Evolutionary conservation across 2,113 vertebrate genomes (phyloP).

Genomic region (Trinectes maculatus): DNA sequence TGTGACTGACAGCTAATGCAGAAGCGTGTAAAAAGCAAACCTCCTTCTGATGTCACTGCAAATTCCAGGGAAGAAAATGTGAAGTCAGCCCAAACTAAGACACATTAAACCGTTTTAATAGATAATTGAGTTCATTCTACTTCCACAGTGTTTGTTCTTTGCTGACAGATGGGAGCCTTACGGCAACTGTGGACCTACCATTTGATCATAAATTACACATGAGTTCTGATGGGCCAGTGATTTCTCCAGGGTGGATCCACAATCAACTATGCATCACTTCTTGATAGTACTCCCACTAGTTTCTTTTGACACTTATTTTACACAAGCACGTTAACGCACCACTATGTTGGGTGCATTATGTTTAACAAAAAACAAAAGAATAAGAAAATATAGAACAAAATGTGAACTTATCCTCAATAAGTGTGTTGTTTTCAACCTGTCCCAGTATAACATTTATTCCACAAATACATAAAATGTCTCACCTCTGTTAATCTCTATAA

Average conservation of each 20-base stretch:
- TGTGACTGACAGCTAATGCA: conserved; percentile 27
- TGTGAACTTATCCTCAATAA: too few species aligned
- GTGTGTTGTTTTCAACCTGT: too few species aligned
- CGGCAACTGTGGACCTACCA: conserved; percentile 64
- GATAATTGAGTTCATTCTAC: conserved; percentile 67
- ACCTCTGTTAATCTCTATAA: conserved; percentile 93
- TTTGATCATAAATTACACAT: conserved; percentile 77
- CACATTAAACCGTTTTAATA: conserved; percentile 65
- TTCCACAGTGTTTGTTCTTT: conserved; percentile 60
- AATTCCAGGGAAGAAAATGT: conserved; percentile 45
- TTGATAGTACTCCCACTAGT: conserved; percentile 19
- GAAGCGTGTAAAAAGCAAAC: conserved; percentile 40
- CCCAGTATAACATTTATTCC: too few species aligned
- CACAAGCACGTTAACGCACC: too few species aligned
- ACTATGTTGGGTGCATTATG: too few species aligned
- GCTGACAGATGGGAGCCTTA: conserved; percentile 71
- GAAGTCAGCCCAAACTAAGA: conserved; percentile 60
- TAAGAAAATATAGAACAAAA: too few species aligned
- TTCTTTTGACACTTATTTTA: conserved; percentile 14
- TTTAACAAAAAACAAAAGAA: too few species aligned
- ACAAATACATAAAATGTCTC: too few species aligned
- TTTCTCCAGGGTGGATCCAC: conserved; percentile 51
- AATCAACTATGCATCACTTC: conserved; percentile 51
- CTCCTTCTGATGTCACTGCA: conserved; percentile 34
- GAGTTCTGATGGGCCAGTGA: conserved; percentile 64